Percentiles rank a stretch among this genome's conserved stretches.
phyloP scores from a whole-genome alignment of 1,140 invertebrate species.

The Metaphire vulgaris region DNA sequence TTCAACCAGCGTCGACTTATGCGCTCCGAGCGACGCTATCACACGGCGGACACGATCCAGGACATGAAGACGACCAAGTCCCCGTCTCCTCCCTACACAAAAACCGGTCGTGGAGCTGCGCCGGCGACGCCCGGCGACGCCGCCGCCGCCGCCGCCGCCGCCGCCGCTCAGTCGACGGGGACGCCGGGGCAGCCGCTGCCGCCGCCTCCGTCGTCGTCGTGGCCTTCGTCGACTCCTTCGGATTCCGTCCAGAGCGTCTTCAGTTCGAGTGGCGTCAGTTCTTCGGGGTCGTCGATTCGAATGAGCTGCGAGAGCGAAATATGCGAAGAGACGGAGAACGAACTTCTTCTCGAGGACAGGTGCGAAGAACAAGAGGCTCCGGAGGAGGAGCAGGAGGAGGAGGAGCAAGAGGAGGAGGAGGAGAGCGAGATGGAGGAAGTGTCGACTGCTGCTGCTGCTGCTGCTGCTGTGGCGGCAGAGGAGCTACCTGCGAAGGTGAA shows the following conservation, averaged over 20 bases:
- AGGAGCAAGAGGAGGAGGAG: too few species aligned
- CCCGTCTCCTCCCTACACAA: constrained; percentile 60
- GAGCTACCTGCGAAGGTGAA: background rate
- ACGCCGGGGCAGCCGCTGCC: constrained; percentile 55
- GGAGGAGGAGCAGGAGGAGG: too few species aligned
- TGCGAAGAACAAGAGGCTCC: background rate
- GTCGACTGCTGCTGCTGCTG: too few species aligned
- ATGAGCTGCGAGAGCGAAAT: constrained; percentile 50
- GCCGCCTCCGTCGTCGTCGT: constrained; percentile 39
- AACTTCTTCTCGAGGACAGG: constrained; percentile 30
- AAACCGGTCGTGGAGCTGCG: constrained; percentile 58
- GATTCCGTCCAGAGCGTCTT: constrained; percentile 52
- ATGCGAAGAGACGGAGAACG: constrained; percentile 29
- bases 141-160: constrained; percentile 47
- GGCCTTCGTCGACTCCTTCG: constrained; percentile 39
- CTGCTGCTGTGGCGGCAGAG: too few species aligned
- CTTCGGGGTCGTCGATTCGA: constrained; percentile 52
- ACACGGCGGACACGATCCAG: constrained; percentile 63
- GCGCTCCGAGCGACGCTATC: constrained; percentile 57
- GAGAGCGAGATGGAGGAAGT: too few species aligned
- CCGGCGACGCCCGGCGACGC: constrained; percentile 50
- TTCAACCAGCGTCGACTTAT: constrained; percentile 53
- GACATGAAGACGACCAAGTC: constrained; percentile 57
- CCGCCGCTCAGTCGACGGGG: constrained; percentile 27
- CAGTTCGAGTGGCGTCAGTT: constrained; percentile 57